Evolutionary conservation across 1,140 invertebrate genomes (phyloP), one percentile per base, ranked within the genome.

Genomic region (Pseudomyrmex sp.): DNA sequence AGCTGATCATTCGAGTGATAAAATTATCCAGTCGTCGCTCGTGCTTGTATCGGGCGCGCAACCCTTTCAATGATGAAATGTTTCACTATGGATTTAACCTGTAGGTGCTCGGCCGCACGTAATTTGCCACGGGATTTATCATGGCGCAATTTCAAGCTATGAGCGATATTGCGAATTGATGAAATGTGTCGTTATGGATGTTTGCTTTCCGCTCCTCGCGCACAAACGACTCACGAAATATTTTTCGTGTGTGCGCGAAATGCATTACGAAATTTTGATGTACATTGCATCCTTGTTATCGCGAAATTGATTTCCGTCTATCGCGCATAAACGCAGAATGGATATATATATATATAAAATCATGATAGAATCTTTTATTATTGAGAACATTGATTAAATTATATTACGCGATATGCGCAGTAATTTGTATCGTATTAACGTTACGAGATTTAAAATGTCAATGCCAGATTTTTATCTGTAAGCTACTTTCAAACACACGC

Each of bases 81-180:
- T 85, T 75, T 83, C 35, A 26, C 52, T 61, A 58, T 52, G 62
- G 62, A 59, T 83, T 83, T 59, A 72, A 74, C 54, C 77, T 44
- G 69, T 73, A 83, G 82, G 72, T 74, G 82, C 80, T 76, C 54
- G 73, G 66, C 82, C 74, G 82, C 72, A 82, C 79, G 79, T 82
- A 82, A 82, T 82, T 82, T 82, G 79, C 79, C 79, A 75, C 72
- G 79, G 79, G 79, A 82, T 82, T 82, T 82, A 82, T 82, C 79
- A 82, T 73, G 72, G 79, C 72, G 79, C 72, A 82, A 82, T 82
- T 82, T 82, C 79, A 63, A 82, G 79, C 79, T 75, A 73, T 63
- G 72, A 73, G 79, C 70, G 79, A 75, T 82, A 82, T 75, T 73
- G 79, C 79, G 79, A 75, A 82, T 82, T 75, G 79, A 75, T 82